phyloP scores from a whole-genome alignment of 2,113 vertebrate genomes.

The Atrichornis clamosus region DNA sequence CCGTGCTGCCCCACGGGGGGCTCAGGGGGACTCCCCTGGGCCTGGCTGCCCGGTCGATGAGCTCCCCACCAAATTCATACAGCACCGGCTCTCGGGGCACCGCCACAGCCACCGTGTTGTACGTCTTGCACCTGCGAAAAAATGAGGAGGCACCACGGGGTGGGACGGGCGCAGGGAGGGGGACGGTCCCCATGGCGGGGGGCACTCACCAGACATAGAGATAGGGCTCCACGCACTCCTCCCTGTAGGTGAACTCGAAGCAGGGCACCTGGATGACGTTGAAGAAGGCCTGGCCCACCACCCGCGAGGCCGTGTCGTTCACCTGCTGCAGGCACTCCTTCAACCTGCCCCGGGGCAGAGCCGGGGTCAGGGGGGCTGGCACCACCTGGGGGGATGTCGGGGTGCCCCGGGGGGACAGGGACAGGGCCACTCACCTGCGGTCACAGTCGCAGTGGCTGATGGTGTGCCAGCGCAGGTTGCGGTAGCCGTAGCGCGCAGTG shows the following conservation, averaged over 20 bases:
- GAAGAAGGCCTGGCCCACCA: slow-evolving; percentile 87
- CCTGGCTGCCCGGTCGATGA: slow-evolving; percentile 77
- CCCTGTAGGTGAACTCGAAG: slow-evolving; percentile 81
- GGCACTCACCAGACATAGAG: slow-evolving; percentile 89
- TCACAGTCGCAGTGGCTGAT: slow-evolving; percentile 91
- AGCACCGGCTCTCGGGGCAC: slow-evolving; percentile 80
- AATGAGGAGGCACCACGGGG: accelerated
- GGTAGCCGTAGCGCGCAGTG: slow-evolving; percentile 80
- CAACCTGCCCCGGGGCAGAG: slow-evolving; percentile 65
- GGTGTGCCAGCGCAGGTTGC: slow-evolving; percentile 88
- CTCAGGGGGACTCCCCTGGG: background rate
- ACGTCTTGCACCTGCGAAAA: slow-evolving; percentile 81
- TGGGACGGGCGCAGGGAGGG: background rate
- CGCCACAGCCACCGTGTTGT: slow-evolving; percentile 80
- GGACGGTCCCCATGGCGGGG: accelerated
- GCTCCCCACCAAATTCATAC: slow-evolving; percentile 81
- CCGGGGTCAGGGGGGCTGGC: background rate
- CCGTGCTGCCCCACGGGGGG: background rate
- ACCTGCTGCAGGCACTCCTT: slow-evolving; percentile 81
- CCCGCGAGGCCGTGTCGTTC: slow-evolving; percentile 84
- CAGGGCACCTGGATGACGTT: slow-evolving; percentile 88
- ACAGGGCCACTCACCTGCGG: slow-evolving; percentile 50
- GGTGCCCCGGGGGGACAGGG: background rate
- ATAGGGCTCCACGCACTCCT: slow-evolving; percentile 85
- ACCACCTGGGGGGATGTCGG: accelerated